These are phyloP conservation scores for Hemiscyllium ocellatum DNA, from an alignment of 2,113 vertebrate species.

Conservation along the genomic window DNA sequence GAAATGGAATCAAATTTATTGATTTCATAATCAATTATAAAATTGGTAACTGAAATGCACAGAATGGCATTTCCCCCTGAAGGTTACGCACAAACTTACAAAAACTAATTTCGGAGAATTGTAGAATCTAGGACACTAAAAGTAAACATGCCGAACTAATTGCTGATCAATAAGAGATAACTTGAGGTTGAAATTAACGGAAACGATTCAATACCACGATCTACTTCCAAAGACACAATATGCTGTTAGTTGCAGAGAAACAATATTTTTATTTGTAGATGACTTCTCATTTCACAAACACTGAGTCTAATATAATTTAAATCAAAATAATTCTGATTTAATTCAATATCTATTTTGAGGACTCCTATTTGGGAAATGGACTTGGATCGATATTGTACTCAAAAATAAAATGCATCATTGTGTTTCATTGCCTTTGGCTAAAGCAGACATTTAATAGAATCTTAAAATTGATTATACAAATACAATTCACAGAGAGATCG, in stretches of 20 bases:
- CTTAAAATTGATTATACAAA: background rate
- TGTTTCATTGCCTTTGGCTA: background rate
- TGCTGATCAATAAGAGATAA: background rate
- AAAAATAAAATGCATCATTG: background rate
- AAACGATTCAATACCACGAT: background rate
- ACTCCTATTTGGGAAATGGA: background rate
- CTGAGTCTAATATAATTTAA: background rate
- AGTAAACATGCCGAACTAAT: background rate
- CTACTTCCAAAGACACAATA: background rate
- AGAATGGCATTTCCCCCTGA: background rate
- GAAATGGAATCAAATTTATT: too few species aligned
- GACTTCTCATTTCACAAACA: background rate
- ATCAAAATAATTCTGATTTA: background rate
- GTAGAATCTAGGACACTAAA: background rate
- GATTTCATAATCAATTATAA: too few species aligned
- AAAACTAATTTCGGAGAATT: background rate
- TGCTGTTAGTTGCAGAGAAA: background rate
- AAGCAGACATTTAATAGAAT: background rate
- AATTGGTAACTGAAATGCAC: background rate
- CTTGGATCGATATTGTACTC: background rate
- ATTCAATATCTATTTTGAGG: background rate
- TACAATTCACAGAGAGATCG: background rate
- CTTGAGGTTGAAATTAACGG: background rate
- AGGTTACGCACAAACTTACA: background rate
- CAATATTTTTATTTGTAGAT: background rate